phyloP scores from a whole-genome alignment of 2,797 vertebrate species.

The Gorsachius magnificus region DNA sequence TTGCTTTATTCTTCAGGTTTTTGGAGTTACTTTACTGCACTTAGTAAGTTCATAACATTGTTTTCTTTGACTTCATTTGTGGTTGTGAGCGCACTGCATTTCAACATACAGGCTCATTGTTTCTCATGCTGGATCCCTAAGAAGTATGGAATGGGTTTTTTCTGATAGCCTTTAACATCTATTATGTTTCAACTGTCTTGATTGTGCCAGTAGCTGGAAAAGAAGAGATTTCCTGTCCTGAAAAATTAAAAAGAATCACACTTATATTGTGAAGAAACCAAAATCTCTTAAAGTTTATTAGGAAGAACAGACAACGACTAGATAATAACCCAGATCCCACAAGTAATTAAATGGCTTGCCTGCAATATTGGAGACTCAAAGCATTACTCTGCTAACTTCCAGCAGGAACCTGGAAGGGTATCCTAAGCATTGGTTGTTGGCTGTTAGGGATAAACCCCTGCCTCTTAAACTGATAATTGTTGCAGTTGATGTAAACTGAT shows the following conservation, averaged over 20 bases:
- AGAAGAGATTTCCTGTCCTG: not conserved
- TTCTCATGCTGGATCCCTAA: not conserved
- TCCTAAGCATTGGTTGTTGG: not conserved
- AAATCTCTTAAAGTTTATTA: not conserved
- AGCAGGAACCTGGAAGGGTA: not conserved
- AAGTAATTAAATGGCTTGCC: not conserved
- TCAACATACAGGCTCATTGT: not conserved
- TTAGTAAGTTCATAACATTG: not conserved
- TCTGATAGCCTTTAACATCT: not conserved
- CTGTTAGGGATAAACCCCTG: not conserved
- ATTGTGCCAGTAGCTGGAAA: not conserved
- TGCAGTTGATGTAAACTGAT: not conserved
- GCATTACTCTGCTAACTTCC: not conserved
- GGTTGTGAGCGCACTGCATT: not conserved
- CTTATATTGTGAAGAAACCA: not conserved
- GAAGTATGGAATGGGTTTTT: not conserved
- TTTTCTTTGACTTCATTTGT: not conserved
- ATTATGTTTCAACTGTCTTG: not conserved
- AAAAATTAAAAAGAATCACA: not conserved
- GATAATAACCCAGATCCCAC: rapidly evolving
- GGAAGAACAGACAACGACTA: not conserved
- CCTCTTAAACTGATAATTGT: not conserved
- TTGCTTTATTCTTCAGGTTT: not conserved
- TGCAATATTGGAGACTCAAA: not conserved
- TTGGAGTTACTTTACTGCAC: not conserved